Percentiles rank a stretch among this genome's conserved stretches.
These are phyloP conservation scores for Sebastes kiyomatsui DNA, from an alignment of 2,797 vertebrate genomes.

Conservation along the genomic window DNA sequence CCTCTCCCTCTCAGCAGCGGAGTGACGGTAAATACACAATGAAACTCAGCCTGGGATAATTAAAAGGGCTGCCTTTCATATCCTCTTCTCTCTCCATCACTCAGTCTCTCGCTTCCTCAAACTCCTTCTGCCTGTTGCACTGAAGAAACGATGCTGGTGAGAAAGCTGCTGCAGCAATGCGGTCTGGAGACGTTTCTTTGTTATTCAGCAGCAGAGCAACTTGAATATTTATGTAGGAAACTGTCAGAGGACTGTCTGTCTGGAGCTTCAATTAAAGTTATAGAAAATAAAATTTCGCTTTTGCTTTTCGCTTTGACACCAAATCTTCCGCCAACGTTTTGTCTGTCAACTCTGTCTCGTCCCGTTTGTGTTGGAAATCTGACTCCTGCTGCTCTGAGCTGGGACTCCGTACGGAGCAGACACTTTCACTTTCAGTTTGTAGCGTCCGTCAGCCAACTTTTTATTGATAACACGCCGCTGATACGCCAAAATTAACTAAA, in stretches of 20 bases:
- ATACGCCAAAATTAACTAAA: no score
- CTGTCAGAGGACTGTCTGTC: background rate
- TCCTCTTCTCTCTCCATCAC: slow-evolving; percentile 41
- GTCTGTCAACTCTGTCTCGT: no score
- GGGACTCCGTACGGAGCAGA: no score
- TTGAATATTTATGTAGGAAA: background rate
- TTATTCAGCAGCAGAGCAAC: slow-evolving; percentile 14
- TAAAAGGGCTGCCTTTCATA: slow-evolving; percentile 63
- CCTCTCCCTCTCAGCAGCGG: slow-evolving; percentile 16
- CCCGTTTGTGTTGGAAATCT: no score
- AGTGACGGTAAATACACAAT: slow-evolving; percentile 20
- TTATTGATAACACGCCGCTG: no score
- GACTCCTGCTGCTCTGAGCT: no score
- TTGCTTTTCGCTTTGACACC: no score
- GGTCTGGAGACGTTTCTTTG: background rate
- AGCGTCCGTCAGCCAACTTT: no score
- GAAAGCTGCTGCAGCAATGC: slow-evolving; percentile 8
- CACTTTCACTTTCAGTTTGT: no score
- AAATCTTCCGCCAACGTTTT: no score
- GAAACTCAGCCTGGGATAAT: slow-evolving; percentile 56
- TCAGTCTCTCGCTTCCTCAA: slow-evolving; percentile 35
- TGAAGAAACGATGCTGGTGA: background rate
- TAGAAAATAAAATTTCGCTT: background rate
- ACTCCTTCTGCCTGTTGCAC: slow-evolving; percentile 34
- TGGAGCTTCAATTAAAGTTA: background rate